Evolutionary conservation across 2,113 vertebrate genomes (phyloP), one percentile per base, ranked within the genome.

Genomic region (Shinisaurus crocodilurus): DNA sequence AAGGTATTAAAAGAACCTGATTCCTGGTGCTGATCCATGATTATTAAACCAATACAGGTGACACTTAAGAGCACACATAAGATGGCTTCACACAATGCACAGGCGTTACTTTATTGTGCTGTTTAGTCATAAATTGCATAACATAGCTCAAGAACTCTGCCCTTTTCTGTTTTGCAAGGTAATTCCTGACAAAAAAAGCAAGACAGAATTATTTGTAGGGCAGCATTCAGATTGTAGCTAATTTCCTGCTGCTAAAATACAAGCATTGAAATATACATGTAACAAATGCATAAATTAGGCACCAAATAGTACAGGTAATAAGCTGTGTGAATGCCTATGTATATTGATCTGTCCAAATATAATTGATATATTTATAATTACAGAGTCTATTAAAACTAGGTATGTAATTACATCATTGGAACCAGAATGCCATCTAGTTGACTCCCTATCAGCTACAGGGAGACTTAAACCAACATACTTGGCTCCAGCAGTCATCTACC

Each of bases 1-100:
- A 96, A 96, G 91, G 91, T 95, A 96, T 96, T 95, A 91, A 96
- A 96, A 96, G 92, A 96, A 97, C 93, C 93, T 89, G 92, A 92
- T 97, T 96, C 94, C 94, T 91, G 92, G 92, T 94, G 89, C 92
- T 93, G 90, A 94, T 96, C 91, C 91, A 95, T 94, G 95, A 96
- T 96, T 91, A 93, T 92, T 96, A 96, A 94, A 94, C 65, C 20
- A 97, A 97, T 96, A 96, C 91, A 96, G 91, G 95, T 93, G 95
- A 96, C 94, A 97, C 97, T 97, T 97, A 96, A 96, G 96, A 95
- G 92, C 88, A 95, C 85, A 94, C 1, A 6, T 48, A 94, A 83
- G 94, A 95, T 1, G 37, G 81, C 89, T 84, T 89, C 89, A 93
- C 91, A 94, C 75, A 85, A 5, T 13, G 91, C 54, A 75, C 2